Percentiles rank a stretch among this genome's conserved stretches.
These are phyloP conservation scores for Saccostrea echinata DNA, from an alignment of 1,140 invertebrate genomes.

Conservation along the genomic window DNA sequence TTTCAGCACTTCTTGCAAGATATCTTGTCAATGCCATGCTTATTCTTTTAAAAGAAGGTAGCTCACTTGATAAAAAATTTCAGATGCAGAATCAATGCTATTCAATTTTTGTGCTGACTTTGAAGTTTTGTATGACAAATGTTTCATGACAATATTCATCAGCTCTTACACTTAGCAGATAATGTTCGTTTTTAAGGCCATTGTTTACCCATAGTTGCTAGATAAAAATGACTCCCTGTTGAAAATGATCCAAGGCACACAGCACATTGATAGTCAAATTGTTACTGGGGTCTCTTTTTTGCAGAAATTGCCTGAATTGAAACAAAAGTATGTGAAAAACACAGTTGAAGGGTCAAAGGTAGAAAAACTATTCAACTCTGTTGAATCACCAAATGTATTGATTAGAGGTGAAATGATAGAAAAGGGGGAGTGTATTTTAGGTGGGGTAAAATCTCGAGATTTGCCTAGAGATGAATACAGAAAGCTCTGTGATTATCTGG, in stretches of 20 bases:
- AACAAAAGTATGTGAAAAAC: no score
- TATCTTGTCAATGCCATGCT: conserved; percentile 38
- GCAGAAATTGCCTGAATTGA: no score
- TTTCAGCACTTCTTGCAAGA: conserved; percentile 42
- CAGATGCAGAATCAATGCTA: neutral
- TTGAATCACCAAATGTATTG: no score
- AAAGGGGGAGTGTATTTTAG: no score
- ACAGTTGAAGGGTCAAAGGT: no score
- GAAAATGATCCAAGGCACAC: conserved; percentile 46
- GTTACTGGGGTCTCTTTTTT: no score
- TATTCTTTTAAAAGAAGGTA: conserved; percentile 38
- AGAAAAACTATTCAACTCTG: no score
- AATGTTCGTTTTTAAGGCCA: conserved; percentile 43
- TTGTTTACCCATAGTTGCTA: conserved; percentile 49
- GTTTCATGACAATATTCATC: conserved; percentile 50
- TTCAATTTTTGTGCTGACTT: conserved; percentile 2
- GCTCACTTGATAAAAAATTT: neutral
- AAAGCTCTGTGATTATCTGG: no score
- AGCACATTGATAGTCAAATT: conserved; percentile 47
- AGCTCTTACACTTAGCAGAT: conserved; percentile 29
- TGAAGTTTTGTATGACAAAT: conserved; percentile 1
- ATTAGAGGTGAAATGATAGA: no score
- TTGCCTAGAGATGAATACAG: no score
- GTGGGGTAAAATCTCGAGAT: no score
- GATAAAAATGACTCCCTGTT: conserved; percentile 45